phyloP scores from a whole-genome alignment of 1,140 invertebrate species.

The Panulirus ornatus region DNA sequence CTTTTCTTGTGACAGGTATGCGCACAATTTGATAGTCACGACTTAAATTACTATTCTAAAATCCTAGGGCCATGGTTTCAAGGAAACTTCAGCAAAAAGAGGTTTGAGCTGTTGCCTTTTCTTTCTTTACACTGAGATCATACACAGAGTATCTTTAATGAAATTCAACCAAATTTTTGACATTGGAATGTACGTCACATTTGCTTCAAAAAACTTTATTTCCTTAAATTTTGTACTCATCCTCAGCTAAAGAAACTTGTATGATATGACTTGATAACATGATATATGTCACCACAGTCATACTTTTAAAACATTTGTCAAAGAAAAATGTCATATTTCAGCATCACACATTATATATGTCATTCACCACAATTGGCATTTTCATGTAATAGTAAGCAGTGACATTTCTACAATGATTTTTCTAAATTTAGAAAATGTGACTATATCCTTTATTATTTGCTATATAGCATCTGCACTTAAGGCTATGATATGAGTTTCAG shows the following conservation, averaged over 20 bases:
- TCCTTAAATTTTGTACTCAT: no score
- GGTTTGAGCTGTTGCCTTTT: no score
- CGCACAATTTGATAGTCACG: background rate
- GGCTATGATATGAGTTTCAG: conserved; percentile 13
- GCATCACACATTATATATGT: background rate
- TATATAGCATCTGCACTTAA: background rate
- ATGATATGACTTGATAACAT: no score
- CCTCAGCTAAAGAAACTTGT: no score
- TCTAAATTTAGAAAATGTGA: conserved; percentile 11
- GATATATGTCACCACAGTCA: no score
- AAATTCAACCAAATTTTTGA: no score
- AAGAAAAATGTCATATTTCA: background rate
- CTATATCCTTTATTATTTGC: background rate
- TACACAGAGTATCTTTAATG: no score
- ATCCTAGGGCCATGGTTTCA: background rate
- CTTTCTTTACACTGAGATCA: no score
- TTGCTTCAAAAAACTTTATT: no score
- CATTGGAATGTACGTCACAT: no score
- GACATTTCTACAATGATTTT: background rate
- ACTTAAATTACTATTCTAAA: background rate
- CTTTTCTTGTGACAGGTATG: no score
- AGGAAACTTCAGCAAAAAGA: background rate
- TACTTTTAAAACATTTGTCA: background rate
- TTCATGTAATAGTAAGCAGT: background rate
- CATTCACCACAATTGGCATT: background rate